phyloP scores from a whole-genome alignment of 2,888 invertebrate species.

The Nemoura dubitans region DNA sequence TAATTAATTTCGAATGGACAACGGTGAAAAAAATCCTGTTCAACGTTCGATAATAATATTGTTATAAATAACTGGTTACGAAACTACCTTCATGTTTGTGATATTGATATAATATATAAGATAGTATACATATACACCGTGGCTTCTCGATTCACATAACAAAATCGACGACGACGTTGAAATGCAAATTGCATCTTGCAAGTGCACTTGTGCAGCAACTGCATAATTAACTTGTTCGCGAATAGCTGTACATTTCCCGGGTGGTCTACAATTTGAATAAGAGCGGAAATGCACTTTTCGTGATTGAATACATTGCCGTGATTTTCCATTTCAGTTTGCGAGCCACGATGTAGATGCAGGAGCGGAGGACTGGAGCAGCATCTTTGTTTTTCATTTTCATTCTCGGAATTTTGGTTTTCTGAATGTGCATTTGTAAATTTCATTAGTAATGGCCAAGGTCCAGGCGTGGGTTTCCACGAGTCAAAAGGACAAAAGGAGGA shows the following conservation, averaged over 20 bases:
- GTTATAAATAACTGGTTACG: neutral
- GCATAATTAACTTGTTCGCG: constrained; percentile 18
- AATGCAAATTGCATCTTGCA: constrained; percentile 25
- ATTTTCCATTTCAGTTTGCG: neutral
- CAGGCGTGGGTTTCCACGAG: neutral
- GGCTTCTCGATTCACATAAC: too few relatives aligned
- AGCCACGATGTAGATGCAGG: neutral
- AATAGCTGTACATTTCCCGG: constrained; percentile 7
- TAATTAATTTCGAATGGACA: too few relatives aligned
- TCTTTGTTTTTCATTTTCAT: neutral
- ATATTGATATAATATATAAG: neutral
- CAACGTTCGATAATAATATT: too few relatives aligned
- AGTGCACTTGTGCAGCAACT: neutral
- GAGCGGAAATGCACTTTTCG: neutral
- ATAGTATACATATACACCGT: too few relatives aligned
- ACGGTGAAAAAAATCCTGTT: too few relatives aligned
- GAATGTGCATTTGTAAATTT: neutral
- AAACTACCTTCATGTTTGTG: neutral
- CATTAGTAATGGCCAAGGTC: neutral
- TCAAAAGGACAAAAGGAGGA: neutral
- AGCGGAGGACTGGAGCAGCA: neutral
- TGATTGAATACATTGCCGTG: neutral
- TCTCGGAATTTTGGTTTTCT: neutral
- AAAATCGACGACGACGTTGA: neutral
- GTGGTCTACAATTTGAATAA: constrained; percentile 8